Evolutionary conservation across 2,113 vertebrate genomes (phyloP).

Genomic region (Scytalopus superciliaris): DNA sequence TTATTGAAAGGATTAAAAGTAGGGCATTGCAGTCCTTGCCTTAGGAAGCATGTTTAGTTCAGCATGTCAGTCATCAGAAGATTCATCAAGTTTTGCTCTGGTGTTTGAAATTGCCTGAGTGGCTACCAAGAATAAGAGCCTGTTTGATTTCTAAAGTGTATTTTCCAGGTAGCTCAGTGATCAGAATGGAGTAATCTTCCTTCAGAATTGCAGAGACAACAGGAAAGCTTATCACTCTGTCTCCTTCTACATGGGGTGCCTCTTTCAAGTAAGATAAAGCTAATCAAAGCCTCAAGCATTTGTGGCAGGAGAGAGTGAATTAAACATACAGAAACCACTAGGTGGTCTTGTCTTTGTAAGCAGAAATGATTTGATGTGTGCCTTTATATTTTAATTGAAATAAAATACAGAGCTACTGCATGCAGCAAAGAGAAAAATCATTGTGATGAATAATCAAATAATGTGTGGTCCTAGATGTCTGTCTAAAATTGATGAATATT

Average conservation of each 20-base stretch:
- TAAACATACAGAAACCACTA: conserved; percentile 38
- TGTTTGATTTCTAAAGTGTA: neutral
- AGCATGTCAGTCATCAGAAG: neutral
- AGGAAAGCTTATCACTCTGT: conserved; percentile 26
- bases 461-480: neutral
- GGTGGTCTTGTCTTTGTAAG: conserved; percentile 47
- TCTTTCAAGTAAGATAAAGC: conserved; percentile 49
- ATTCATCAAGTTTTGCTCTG: neutral
- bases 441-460: neutral
- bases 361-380: neutral
- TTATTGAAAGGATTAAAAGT: neutral
- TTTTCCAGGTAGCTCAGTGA: neutral
- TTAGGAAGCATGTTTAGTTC: neutral
- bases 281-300: conserved; percentile 44
- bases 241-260: conserved; percentile 2
- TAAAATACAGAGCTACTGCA: neutral
- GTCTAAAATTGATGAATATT: conserved; percentile 12
- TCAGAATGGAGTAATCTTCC: neutral
- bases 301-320: neutral
- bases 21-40: neutral
- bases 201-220: neutral
- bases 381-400: conserved; percentile 46
- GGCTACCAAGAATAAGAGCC: neutral
- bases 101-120: neutral
- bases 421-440: neutral